phyloP scores from a whole-genome alignment of 2,888 invertebrate genomes.

The Elmis aenea region DNA sequence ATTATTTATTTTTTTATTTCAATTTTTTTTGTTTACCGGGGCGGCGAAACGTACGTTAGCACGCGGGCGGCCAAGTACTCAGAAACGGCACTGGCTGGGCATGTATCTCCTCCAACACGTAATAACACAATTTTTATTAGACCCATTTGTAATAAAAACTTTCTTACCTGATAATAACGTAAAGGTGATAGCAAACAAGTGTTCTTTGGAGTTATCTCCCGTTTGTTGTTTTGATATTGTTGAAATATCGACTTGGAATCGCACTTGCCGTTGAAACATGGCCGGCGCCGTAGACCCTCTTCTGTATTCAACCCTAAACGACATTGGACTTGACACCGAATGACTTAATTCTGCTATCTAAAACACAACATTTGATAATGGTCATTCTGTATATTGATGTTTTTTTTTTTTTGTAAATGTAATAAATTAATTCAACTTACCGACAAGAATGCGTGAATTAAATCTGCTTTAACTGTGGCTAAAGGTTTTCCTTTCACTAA shows the following conservation, averaged over 20 bases:
- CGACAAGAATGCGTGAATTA: conserved; percentile 97
- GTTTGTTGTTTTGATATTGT: conserved; percentile 74
- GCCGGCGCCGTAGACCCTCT: conserved; percentile 89
- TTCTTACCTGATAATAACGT: conserved; percentile 82
- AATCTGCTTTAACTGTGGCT: conserved; percentile 95
- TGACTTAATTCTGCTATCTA: conserved; percentile 95
- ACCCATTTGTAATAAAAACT: too few relatives aligned
- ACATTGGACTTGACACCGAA: conserved; percentile 97
- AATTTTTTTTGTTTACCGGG: too few relatives aligned
- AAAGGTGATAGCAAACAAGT: conserved; percentile 89
- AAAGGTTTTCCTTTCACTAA: conserved; percentile 94
- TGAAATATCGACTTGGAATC: conserved; percentile 89
- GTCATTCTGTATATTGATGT: conserved; percentile 3
- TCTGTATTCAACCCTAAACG: conserved; percentile 96
- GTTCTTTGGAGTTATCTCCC: conserved; percentile 66
- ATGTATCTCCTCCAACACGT: too few relatives aligned
- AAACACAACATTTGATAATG: conserved; percentile 1
- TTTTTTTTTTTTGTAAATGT: neutral
- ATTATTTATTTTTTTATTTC: too few relatives aligned
- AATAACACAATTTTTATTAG: too few relatives aligned
- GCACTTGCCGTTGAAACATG: conserved; percentile 94
- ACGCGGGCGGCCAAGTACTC: too few relatives aligned
- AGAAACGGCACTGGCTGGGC: too few relatives aligned
- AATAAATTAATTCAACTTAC: conserved; percentile 56
- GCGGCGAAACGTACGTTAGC: too few relatives aligned